Base-by-base conservation (phyloP, 2,888 invertebrate species). In the Drosophila nr. perissopoda region DNA sequence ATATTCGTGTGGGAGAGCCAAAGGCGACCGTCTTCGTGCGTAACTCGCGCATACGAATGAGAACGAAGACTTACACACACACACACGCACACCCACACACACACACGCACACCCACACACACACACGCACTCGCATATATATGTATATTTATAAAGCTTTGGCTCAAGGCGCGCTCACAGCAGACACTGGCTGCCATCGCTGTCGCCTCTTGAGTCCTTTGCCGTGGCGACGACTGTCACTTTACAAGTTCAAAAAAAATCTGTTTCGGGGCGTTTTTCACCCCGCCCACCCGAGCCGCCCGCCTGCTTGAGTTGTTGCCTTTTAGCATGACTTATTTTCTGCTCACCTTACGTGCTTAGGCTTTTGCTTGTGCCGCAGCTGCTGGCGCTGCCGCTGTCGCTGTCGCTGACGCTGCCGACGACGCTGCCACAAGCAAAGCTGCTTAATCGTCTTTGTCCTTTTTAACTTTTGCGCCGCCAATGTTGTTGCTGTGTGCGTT, bases 391-490 rank as follows among this genome's bases (percentile, higher is more conserved):
- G 51, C 21, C 52, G 64, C 58, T 56, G 61, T 38, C 64, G 54
- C 54, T 54, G 36, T 18, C 18, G 34, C 54, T 49, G 27, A 8
- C 53, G 60, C 54, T 34, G 49, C 29, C 57, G 66, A 18, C 16
- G 38, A 33, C 63, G 66, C 60, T 56, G 63, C 62, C 75, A 36
- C 54, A 46, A 81, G 74, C 64, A 70, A 79, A 82, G 82, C 74
- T 82, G 79, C 81, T 85, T 85, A 88, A 90, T 82, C 84, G 85
- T 78, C 86, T 90, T 85, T 85, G 85, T 89, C 83, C 90, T 75
- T 85, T 88, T 88, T 90, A 85, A 85, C 90, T 85, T 90, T 80
- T 82, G 83, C 83, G 89, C 86, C 85, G 90, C 85, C 88, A 85
- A 85, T 88, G 83, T 62, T 82, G 53, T 70, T 69, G 79, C 67